phyloP scores from a whole-genome alignment of 2,888 invertebrate species.

The Bimastos eiseni region DNA sequence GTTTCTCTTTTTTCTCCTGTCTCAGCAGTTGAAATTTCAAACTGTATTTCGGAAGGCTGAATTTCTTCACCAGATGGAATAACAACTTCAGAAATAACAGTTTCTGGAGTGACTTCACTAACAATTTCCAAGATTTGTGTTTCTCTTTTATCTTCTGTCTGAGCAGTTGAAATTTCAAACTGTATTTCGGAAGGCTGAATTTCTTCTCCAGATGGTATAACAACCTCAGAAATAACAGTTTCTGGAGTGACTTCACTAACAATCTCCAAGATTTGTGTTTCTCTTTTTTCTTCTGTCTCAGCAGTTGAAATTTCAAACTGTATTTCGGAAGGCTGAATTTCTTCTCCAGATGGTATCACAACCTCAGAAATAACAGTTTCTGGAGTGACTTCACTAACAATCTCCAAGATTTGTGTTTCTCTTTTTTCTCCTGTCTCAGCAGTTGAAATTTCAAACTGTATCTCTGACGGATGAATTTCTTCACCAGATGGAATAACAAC shows the following conservation, averaged over 20 bases:
- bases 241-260: background rate
- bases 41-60: conserved; percentile 34
- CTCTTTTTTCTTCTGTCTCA: background rate
- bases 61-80: conserved; percentile 31
- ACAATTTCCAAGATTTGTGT: conserved; percentile 26
- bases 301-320: conserved; percentile 28
- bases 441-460: conserved; percentile 28
- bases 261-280: background rate
- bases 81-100: conserved; percentile 23
- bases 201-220: conserved; percentile 28
- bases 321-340: conserved; percentile 27
- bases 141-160: background rate
- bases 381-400: background rate
- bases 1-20: conserved; percentile 26
- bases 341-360: background rate
- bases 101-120: conserved; percentile 23
- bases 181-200: conserved; percentile 25
- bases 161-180: conserved; percentile 32
- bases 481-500: conserved; percentile 31
- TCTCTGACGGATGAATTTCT: conserved; percentile 31
- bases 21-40: conserved; percentile 38
- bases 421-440: conserved; percentile 24
- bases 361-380: conserved; percentile 23
- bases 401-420: background rate
- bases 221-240: conserved; percentile 1